These are phyloP conservation scores for Prunella fulvescens DNA, from an alignment of 2,113 vertebrate genomes.

Conservation along the genomic window DNA sequence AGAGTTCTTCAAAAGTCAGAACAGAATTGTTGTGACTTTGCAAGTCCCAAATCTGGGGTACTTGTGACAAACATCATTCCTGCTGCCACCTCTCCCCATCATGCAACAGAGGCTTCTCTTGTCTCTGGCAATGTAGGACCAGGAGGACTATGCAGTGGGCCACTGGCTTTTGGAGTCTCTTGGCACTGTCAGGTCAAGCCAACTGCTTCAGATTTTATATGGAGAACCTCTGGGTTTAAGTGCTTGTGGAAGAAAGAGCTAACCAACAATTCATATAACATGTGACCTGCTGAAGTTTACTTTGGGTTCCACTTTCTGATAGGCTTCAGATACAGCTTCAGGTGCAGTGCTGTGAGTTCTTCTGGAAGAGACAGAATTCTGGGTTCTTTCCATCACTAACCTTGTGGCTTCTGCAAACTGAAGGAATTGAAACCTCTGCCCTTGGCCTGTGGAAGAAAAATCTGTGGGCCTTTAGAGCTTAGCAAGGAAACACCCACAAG, in stretches of 20 bases:
- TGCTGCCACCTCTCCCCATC: not conserved
- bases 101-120: not conserved
- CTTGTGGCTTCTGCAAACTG: not conserved
- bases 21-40: not conserved
- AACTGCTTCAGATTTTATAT: not conserved
- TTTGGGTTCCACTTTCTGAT: not conserved
- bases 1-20: not conserved
- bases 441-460: not conserved
- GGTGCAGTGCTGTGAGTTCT: not conserved
- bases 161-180: not conserved
- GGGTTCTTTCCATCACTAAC: not conserved
- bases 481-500: not conserved
- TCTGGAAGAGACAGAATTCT: not conserved
- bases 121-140: not conserved
- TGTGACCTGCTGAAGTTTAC: not conserved
- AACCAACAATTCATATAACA: not conserved
- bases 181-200: not conserved
- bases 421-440: not conserved
- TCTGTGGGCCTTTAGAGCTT: not conserved
- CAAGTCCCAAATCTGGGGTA: not conserved
- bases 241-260: not conserved
- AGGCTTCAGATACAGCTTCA: not conserved
- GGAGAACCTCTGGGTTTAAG: not conserved
- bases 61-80: not conserved
- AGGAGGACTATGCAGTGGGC: not conserved